Conservation (phyloP, 2,113 vertebrate genomes). For the Corynorhinus townsendii region DNA sequence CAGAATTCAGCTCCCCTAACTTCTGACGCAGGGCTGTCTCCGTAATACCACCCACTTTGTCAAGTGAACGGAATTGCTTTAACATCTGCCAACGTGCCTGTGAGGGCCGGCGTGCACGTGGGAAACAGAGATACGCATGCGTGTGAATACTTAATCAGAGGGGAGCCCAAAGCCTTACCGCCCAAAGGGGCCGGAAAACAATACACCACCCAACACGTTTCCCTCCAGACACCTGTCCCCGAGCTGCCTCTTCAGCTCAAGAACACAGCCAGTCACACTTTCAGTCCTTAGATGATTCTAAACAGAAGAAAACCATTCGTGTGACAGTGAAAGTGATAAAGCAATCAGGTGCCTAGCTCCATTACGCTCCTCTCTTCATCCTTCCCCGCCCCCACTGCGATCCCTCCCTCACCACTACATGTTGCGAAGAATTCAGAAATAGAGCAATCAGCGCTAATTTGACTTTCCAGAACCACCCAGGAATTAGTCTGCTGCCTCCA, state of each 20-base stretch:
- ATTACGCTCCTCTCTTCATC: neutral
- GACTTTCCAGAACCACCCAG: neutral
- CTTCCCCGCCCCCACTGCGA: neutral
- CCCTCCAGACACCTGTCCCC: neutral
- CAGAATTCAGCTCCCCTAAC: neutral
- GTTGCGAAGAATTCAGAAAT: neutral
- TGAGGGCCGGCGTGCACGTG: neutral
- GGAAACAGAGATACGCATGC: neutral
- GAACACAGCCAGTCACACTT: neutral
- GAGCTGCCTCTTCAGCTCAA: neutral
- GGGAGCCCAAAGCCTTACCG: neutral
- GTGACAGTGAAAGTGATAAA: neutral
- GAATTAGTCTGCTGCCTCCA: neutral
- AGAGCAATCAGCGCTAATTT: neutral
- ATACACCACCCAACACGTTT: neutral
- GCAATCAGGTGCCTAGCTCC: neutral
- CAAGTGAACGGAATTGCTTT: neutral
- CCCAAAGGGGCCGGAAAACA: neutral
- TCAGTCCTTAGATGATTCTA: neutral
- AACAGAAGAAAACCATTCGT: neutral
- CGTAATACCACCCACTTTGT: neutral
- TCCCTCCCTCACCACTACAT: neutral
- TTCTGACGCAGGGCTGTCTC: neutral
- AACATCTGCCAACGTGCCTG: neutral
- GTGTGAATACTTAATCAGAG: neutral